Percentiles rank a stretch among this genome's conserved stretches.
Evolutionary conservation across 2,797 vertebrate species (phyloP).

Genomic region (Manis crassicaudata): DNA sequence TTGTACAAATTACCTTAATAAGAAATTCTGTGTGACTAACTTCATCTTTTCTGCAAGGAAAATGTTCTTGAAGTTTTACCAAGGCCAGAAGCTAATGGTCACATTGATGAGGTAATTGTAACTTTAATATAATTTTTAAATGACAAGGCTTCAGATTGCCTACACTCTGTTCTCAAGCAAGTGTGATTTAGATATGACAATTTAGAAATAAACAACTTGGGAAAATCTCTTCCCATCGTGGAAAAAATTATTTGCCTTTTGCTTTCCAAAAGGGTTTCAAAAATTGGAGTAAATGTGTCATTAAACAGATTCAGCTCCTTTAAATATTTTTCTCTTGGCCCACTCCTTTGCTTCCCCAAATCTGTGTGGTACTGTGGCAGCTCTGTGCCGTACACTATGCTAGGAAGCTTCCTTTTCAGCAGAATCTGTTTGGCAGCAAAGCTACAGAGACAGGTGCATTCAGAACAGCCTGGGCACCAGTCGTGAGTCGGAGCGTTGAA

Average conservation of each 20-base stretch:
- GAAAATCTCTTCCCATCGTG: background rate
- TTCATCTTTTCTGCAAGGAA: conserved; percentile 31
- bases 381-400: conserved; percentile 16
- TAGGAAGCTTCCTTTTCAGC: conserved; percentile 71
- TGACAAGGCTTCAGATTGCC: background rate
- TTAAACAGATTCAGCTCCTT: background rate
- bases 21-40: background rate
- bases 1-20: background rate
- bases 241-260: conserved; percentile 45
- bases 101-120: background rate
- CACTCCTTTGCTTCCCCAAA: background rate
- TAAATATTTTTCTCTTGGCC: conserved; percentile 26
- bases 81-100: conserved; percentile 17
- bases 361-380: background rate
- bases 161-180: background rate
- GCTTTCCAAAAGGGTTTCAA: conserved; percentile 49
- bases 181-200: background rate
- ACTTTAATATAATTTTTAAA: conserved; percentile 19
- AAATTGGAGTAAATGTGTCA: conserved; percentile 26
- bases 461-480: conserved; percentile 62
- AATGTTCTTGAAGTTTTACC: conserved; percentile 29
- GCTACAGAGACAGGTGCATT: conserved; percentile 70
- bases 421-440: conserved; percentile 69
- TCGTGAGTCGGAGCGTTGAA: conserved; percentile 55
- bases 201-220: conserved; percentile 19